These are phyloP conservation scores for Onychostruthus taczanowskii DNA, from an alignment of 2,113 vertebrate species.

Conservation along the genomic window DNA sequence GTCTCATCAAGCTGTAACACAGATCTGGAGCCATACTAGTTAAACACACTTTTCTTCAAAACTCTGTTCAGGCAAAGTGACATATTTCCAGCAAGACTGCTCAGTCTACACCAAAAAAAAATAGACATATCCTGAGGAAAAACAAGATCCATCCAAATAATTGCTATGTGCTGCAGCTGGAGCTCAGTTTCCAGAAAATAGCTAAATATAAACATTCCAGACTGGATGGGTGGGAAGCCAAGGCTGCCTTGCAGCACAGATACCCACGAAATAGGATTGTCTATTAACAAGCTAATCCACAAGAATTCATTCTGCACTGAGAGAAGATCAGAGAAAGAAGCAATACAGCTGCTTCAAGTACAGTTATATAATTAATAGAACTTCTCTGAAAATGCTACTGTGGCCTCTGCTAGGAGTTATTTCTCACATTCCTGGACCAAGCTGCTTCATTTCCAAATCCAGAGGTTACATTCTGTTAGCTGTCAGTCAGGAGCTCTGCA, in stretches of 20 bases:
- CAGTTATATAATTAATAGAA: not conserved
- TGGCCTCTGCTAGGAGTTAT: not conserved
- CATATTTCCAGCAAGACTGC: not conserved
- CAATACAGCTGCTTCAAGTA: not conserved
- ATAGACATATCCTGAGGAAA: constrained; percentile 28
- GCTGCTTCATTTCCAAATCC: not conserved
- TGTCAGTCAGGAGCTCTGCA: not conserved
- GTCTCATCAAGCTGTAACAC: not conserved
- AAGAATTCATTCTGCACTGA: not conserved
- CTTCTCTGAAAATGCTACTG: not conserved
- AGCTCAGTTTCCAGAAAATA: constrained; percentile 34
- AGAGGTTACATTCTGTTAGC: not conserved
- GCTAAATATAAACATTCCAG: constrained; percentile 49
- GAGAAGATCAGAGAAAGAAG: not conserved
- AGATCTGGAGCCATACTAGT: not conserved
- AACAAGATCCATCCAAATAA: not conserved
- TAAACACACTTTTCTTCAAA: not conserved
- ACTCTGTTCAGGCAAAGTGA: not conserved
- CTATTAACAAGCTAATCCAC: not conserved
- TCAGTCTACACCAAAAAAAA: constrained; percentile 3
- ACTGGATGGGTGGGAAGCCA: constrained; percentile 21
- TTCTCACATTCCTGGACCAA: not conserved
- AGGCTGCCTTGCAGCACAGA: constrained; percentile 31
- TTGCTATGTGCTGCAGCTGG: constrained; percentile 37
- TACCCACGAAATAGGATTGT: not conserved